Base-by-base conservation (phyloP, 2,888 invertebrate species). In the Drosophila yooni region DNA sequence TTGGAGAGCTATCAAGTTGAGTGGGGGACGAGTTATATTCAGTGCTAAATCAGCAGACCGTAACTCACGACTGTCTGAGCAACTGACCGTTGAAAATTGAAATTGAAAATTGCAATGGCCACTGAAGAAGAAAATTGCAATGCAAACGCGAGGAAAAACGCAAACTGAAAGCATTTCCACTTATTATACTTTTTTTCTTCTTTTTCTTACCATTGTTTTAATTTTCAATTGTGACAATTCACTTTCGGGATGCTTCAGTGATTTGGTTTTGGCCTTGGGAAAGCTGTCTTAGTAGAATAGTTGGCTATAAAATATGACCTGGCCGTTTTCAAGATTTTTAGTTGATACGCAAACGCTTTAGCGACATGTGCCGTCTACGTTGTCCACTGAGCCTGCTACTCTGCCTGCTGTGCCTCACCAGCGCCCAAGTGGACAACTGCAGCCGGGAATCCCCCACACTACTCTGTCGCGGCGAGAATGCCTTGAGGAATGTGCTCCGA, bases 401-500 rank as follows among this genome's bases (percentile, higher is more conserved):
- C 38, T 62, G 82, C 40, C 59, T 79, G 43, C 59, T 87, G 40
- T 67, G 72, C 61, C 60, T 77, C 6, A 40, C 68, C 62, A 65
- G 53, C 29, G 86, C 60, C 33, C 78, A 80, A 50, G 29, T 68
- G 58, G 81, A 81, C n/a, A 76, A 69, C 58, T 86, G 85, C 59
- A 60, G 29, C 13, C 70, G 70, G 63, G 83, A 88, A 3, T 25
- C 67, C 0, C 43, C 60, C n/a, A 81, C 94, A 8, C 89, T 94
- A 6, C 94, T 86, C 15, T 92, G 95, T 75, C 94, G 94, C 40
- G 94, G 94, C 15, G 92, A 94, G 53, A 93, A 94, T 52, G 94
- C 94, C 48, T 91, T 94, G 53, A 92, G 93, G 27, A 94, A 93
- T 76, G 93, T 94, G 36, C 93, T 95, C 52, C 93, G 94, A 63